phyloP scores from a whole-genome alignment of 2,113 vertebrate species.

The Pomatorhinus ruficollis region DNA sequence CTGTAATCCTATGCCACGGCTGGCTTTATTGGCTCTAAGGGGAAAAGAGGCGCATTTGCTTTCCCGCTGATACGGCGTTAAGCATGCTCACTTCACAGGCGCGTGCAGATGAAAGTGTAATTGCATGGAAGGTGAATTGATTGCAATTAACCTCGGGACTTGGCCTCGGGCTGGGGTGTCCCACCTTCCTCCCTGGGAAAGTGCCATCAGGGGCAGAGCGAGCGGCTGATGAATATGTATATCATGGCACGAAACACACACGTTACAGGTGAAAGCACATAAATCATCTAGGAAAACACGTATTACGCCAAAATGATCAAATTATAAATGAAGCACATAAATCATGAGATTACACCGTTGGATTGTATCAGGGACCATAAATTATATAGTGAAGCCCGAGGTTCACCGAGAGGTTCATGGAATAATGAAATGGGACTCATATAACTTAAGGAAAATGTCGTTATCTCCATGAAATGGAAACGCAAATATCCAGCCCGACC shows the following conservation, averaged over 20 bases:
- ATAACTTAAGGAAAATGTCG: slow-evolving; percentile 60
- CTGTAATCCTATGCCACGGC: slow-evolving; percentile 40
- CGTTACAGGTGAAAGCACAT: slow-evolving; percentile 73
- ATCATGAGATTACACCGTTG: slow-evolving; percentile 75
- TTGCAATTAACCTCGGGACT: slow-evolving; percentile 82
- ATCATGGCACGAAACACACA: slow-evolving; percentile 60
- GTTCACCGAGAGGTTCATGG: slow-evolving; percentile 70
- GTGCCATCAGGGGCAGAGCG: slow-evolving; percentile 43
- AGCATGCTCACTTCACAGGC: slow-evolving; percentile 71
- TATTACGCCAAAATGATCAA: slow-evolving; percentile 78
- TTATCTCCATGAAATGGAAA: slow-evolving; percentile 45
- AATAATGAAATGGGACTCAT: slow-evolving; percentile 74
- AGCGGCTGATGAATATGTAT: slow-evolving; percentile 67
- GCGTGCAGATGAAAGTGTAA: slow-evolving; percentile 88
- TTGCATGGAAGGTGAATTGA: slow-evolving; percentile 90
- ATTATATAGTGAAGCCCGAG: slow-evolving; percentile 73
- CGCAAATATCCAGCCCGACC: slow-evolving; percentile 41
- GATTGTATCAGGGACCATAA: slow-evolving; percentile 79
- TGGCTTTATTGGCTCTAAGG: slow-evolving; percentile 59
- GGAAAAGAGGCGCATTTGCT: slow-evolving; percentile 32
- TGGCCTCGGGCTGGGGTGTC: slow-evolving; percentile 73
- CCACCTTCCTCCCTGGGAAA: slow-evolving; percentile 69
- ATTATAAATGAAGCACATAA: slow-evolving; percentile 84
- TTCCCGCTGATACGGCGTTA: slow-evolving; percentile 54
- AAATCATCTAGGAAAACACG: slow-evolving; percentile 80